phyloP scores from a whole-genome alignment of 2,888 invertebrate species.

The Drosophila emarginata region DNA sequence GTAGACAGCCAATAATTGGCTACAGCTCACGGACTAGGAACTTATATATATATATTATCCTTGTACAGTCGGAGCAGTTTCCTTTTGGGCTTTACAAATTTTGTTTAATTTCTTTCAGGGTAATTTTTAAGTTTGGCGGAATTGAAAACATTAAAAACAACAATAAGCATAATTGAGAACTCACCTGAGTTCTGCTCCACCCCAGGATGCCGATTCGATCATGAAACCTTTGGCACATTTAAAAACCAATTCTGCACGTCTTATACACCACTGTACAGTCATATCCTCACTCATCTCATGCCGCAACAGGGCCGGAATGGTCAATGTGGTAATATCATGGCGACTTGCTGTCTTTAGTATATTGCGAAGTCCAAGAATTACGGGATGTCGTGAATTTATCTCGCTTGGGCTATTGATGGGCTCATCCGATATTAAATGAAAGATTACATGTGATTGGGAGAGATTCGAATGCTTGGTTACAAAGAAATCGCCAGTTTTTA shows the following conservation, averaged over 20 bases:
- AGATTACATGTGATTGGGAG: conserved; percentile 96
- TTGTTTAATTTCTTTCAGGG: too few relatives aligned
- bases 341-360: conserved; percentile 97
- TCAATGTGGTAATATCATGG: conserved; percentile 95
- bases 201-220: conserved; percentile 98
- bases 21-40: too few relatives aligned
- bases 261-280: conserved; percentile 98
- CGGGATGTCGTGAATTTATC: conserved; percentile 97
- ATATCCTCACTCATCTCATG: conserved; percentile 98
- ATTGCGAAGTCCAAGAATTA: conserved; percentile 96
- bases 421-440: conserved; percentile 97
- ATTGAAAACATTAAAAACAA: neutral
- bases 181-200: conserved; percentile 93
- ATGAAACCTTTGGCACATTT: conserved; percentile 99
- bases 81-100: neutral
- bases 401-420: conserved; percentile 87
- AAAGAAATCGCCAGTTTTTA: conserved; percentile 93
- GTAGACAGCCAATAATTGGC: too few relatives aligned
- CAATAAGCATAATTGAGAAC: neutral
- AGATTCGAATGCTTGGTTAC: conserved; percentile 96
- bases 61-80: neutral
- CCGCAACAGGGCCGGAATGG: conserved; percentile 95
- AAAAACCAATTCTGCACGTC: conserved; percentile 97
- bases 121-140: neutral
- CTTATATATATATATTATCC: neutral